These are phyloP conservation scores for Fregata magnificens DNA, from an alignment of 2,113 vertebrate genomes.

Conservation along the genomic window DNA sequence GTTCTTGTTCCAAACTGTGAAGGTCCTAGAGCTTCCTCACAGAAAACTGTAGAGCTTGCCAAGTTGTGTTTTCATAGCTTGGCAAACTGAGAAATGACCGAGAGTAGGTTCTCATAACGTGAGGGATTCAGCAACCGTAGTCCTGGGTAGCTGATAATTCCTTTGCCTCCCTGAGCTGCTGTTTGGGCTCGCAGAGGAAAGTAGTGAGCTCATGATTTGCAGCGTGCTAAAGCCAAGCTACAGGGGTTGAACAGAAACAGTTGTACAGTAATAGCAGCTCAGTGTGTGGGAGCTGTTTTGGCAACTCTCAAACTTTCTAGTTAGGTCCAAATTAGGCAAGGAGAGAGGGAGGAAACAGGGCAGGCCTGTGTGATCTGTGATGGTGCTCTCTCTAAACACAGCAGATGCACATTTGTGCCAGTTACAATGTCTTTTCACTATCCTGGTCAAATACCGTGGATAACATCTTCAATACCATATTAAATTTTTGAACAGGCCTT, in stretches of 20 bases:
- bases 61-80: not conserved
- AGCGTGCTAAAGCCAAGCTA: not conserved
- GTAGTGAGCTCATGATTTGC: not conserved
- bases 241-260: not conserved
- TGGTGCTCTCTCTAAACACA: not conserved
- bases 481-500: not conserved
- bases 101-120: not conserved
- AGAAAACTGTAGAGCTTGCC: not conserved
- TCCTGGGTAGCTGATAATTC: not conserved
- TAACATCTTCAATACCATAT: not conserved
- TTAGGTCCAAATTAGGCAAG: not conserved
- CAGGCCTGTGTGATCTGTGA: not conserved
- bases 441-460: not conserved
- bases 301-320: not conserved
- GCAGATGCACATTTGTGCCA: rapidly evolving
- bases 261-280: not conserved
- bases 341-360: not conserved
- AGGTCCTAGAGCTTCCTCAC: not conserved
- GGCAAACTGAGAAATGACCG: not conserved
- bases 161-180: not conserved
- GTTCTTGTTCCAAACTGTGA: not conserved
- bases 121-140: not conserved
- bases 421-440: not conserved
- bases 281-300: not conserved
- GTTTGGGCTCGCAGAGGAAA: not conserved